Conservation (phyloP, 1,140 invertebrate genomes). For the Microplitis mediator region DNA sequence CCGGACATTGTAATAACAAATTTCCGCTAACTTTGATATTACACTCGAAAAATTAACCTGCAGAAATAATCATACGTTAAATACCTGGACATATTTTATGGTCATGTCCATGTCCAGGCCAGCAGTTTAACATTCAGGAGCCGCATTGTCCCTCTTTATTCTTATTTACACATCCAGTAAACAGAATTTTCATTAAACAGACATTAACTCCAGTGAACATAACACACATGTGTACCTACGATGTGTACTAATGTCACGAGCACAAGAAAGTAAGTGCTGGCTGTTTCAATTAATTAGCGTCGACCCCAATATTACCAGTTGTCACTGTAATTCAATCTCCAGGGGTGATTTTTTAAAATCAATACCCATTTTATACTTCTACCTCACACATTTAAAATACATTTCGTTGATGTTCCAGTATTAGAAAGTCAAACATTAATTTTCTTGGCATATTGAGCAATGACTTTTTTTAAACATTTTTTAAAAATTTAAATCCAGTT, state of each 20-base stretch:
- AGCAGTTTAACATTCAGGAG: too few relatives aligned
- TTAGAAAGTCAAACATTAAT: too few relatives aligned
- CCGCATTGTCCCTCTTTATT: too few relatives aligned
- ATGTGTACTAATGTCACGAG: neutral
- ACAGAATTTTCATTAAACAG: too few relatives aligned
- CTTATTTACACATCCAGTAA: too few relatives aligned
- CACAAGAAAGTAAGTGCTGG: neutral
- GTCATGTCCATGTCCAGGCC: too few relatives aligned
- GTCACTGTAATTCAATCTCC: constrained; percentile 23
- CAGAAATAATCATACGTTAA: neutral
- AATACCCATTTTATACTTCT: neutral
- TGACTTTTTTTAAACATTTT: too few relatives aligned
- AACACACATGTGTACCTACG: neutral
- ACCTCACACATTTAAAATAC: too few relatives aligned
- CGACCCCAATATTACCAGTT: constrained; percentile 17
- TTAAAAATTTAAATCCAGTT: too few relatives aligned
- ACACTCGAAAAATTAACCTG: neutral
- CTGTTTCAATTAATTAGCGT: constrained; percentile 28
- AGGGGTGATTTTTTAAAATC: constrained; percentile 4
- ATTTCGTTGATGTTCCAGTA: neutral
- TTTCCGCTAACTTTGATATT: constrained; percentile 53
- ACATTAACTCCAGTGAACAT: too few relatives aligned
- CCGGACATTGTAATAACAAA: constrained; percentile 59
- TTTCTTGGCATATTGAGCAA: too few relatives aligned
- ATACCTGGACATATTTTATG: neutral